Percentiles rank a stretch among this genome's conserved stretches.
Evolutionary conservation across 2,113 vertebrate species (phyloP).

Genomic region (Perccottus glenii): DNA sequence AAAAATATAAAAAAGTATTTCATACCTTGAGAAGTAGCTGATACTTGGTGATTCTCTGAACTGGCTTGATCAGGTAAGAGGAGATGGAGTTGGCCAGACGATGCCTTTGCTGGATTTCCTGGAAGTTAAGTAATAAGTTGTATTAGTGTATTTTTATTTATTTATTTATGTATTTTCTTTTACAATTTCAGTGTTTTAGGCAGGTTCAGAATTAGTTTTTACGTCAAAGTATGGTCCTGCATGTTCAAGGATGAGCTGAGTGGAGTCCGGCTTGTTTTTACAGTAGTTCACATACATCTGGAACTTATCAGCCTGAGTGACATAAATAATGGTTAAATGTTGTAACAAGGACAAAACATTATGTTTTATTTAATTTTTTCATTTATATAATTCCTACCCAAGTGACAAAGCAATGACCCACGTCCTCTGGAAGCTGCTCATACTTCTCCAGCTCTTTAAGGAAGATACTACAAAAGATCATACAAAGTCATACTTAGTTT

Average conservation of each 20-base stretch:
- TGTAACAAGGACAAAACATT: neutral
- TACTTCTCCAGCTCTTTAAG: conserved; percentile 98
- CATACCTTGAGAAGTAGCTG: conserved; percentile 95
- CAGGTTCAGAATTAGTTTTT: conserved; percentile 36
- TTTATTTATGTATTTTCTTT: neutral
- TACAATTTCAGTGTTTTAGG: neutral
- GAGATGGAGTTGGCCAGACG: conserved; percentile 98
- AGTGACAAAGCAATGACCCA: conserved; percentile 98
- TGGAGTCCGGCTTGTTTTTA: conserved; percentile 99
- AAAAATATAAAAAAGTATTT: neutral
- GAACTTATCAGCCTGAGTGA: conserved; percentile 94
- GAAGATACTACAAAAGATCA: conserved; percentile 85
- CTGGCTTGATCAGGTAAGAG: conserved; percentile 99
- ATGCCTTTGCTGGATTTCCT: conserved; percentile 98
- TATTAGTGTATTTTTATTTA: neutral
- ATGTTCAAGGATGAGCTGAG: conserved; percentile 95
- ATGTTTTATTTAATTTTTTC: neutral
- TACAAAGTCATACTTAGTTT: neutral
- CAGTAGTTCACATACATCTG: conserved; percentile 99
- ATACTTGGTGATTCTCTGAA: conserved; percentile 99
- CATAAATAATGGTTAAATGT: conserved; percentile 5
- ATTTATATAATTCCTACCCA: conserved; percentile 82
- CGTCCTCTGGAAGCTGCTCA: conserved; percentile 97
- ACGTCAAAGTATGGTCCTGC: conserved; percentile 97
- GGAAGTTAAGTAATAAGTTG: conserved; percentile 1